A percentile compares a stretch with the other conserved stretches of the same genome.
Conservation (phyloP, 1,140 invertebrate genomes). For the Cydia fagiglandana region DNA sequence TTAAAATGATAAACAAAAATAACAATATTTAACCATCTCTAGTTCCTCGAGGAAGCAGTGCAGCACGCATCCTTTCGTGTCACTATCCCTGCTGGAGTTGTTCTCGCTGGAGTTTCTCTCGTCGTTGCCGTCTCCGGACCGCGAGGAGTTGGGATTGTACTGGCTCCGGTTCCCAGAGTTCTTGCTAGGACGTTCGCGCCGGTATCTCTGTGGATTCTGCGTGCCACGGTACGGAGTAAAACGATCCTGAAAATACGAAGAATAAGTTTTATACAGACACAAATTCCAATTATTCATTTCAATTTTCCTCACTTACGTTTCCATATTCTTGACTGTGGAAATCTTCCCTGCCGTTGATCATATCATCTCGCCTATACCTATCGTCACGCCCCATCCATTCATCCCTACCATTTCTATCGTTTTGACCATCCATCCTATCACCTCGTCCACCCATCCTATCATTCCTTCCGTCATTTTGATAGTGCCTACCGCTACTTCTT, state of each 20-base stretch:
- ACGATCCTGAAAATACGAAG: constrained; percentile 35
- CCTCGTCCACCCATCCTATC: constrained; percentile 32
- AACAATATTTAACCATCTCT: constrained; percentile 70
- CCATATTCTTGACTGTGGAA: constrained; percentile 55
- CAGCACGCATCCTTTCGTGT: constrained; percentile 69
- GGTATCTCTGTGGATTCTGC: constrained; percentile 50
- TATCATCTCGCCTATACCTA: constrained; percentile 41
- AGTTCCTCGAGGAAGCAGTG: constrained; percentile 80
- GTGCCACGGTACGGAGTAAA: constrained; percentile 45
- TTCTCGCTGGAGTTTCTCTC: constrained; percentile 52
- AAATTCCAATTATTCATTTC: neutral
- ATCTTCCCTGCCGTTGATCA: constrained; percentile 51
- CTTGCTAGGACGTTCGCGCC: constrained; percentile 54
- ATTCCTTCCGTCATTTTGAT: constrained; percentile 37
- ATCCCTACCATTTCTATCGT: constrained; percentile 35
- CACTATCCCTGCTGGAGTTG: constrained; percentile 51
- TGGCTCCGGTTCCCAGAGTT: constrained; percentile 68
- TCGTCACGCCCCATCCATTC: constrained; percentile 23
- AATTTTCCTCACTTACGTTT: constrained; percentile 45
- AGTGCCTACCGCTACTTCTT: constrained; percentile 40
- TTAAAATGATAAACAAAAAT: neutral
- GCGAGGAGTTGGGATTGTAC: constrained; percentile 59
- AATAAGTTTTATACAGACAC: neutral
- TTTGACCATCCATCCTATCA: constrained; percentile 42
- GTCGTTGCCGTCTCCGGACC: constrained; percentile 43